Evolutionary conservation across 2,888 invertebrate genomes (phyloP).

Genomic region (Acanthosepion pharaonis): DNA sequence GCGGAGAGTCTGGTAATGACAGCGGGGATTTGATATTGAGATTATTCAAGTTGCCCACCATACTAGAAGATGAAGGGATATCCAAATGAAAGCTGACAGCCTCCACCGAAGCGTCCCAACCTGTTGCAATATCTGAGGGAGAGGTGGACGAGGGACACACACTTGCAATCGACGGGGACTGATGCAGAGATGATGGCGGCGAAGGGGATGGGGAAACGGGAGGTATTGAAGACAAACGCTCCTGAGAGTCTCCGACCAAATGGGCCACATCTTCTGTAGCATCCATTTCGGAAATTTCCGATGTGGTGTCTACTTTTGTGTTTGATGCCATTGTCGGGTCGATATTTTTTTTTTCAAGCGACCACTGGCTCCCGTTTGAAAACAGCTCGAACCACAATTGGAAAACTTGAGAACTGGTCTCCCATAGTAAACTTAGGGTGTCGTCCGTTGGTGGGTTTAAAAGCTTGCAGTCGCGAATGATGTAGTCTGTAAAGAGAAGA

Average conservation of each 20-base stretch:
- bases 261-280: not conserved
- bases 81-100: not conserved
- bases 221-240: not conserved
- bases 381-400: not conserved
- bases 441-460: not conserved
- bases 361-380: not conserved
- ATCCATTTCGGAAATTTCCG: not conserved
- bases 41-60: slow-evolving; percentile 25
- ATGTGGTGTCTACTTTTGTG: not conserved
- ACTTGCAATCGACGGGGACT: not conserved
- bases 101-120: not conserved
- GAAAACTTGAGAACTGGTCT: not conserved
- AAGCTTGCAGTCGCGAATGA: not conserved
- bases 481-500: not conserved
- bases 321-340: not conserved
- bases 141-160: not conserved
- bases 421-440: not conserved
- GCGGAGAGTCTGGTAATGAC: not conserved
- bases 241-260: not conserved
- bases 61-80: not conserved
- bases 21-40: not conserved
- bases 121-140: not conserved
- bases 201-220: not conserved
- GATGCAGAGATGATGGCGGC: not conserved
- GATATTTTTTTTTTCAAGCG: not conserved